Percentiles rank a stretch among this genome's conserved stretches.
phyloP scores from a whole-genome alignment of 2,797 vertebrate species.

The Sandelia bainsii region DNA sequence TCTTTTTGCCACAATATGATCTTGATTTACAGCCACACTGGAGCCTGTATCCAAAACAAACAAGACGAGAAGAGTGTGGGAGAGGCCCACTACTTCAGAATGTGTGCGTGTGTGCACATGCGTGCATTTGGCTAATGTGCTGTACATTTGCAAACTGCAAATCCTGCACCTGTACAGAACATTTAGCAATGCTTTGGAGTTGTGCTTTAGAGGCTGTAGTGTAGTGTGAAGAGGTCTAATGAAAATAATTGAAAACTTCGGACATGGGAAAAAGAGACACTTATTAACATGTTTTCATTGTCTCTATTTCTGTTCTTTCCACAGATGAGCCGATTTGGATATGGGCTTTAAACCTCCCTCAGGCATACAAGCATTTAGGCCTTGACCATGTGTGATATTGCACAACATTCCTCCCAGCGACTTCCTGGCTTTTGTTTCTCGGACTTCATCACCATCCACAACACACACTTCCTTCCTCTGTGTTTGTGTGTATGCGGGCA shows the following conservation, averaged over 20 bases:
- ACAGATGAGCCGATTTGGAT: constrained; percentile 23
- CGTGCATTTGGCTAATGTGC: neutral
- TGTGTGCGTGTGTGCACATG: constrained; percentile 21
- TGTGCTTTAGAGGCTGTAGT: neutral
- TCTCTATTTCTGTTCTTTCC: constrained; percentile 6
- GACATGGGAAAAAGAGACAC: constrained; percentile 2
- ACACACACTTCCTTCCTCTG: constrained; percentile 66
- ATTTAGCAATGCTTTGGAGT: too few relatives aligned
- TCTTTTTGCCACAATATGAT: constrained; percentile 35
- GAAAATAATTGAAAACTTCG: neutral
- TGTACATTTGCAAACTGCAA: too few relatives aligned
- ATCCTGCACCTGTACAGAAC: too few relatives aligned
- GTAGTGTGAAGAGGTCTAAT: constrained; percentile 16
- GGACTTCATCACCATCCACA: constrained; percentile 60
- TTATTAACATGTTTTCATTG: constrained; percentile 4
- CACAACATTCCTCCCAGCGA: constrained; percentile 60
- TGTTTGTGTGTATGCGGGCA: constrained; percentile 46
- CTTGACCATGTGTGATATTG: constrained; percentile 50
- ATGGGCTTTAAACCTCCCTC: constrained; percentile 28
- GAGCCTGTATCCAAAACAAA: constrained; percentile 64
- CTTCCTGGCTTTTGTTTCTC: constrained; percentile 70
- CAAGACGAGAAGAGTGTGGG: constrained; percentile 12
- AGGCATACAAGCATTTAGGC: constrained; percentile 23
- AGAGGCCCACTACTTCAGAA: constrained; percentile 14
- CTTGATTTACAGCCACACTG: constrained; percentile 2